Percentiles rank a stretch among this genome's conserved stretches.
Evolutionary conservation across 92 coral and sea anemone species (phyloP).

Genomic region (Meandrina meandrites): DNA sequence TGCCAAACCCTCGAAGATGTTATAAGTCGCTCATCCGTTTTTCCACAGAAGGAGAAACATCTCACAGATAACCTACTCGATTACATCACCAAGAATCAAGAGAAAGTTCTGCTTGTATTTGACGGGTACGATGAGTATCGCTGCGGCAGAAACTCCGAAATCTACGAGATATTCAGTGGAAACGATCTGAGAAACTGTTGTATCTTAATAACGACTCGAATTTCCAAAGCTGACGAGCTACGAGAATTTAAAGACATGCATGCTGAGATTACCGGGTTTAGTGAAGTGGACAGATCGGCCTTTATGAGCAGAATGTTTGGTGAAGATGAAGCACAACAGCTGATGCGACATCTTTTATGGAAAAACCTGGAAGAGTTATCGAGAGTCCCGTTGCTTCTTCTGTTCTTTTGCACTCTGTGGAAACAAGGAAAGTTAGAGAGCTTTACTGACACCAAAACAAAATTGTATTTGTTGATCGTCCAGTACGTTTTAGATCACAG

Average conservation of each 20-base stretch:
- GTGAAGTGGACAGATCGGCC: not conserved
- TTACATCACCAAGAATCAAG: conserved; percentile 14
- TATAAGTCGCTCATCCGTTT: not conserved
- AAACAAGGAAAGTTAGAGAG: not conserved
- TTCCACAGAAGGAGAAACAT: conserved; percentile 6
- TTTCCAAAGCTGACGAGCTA: conserved; percentile 24
- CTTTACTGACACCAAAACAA: conserved; percentile 7
- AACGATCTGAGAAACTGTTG: conserved; percentile 11
- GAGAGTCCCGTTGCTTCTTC: conserved; percentile 29
- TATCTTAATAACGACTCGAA: conserved; percentile 26
- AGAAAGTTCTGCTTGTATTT: conserved; percentile 6
- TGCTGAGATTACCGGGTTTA: conserved; percentile 34
- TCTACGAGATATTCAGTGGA: conserved; percentile 14
- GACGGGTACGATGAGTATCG: conserved; percentile 36
- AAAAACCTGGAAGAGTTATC: not conserved
- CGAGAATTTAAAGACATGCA: not conserved
- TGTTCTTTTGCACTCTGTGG: conserved; percentile 42
- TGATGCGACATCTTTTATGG: not conserved
- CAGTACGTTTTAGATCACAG: conserved; percentile 24
- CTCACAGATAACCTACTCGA: not conserved
- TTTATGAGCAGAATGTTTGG: conserved; percentile 17
- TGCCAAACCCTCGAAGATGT: conserved; percentile 3
- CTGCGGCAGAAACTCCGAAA: conserved; percentile 1
- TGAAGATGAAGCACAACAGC: not conserved
- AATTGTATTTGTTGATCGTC: conserved; percentile 25